Evolutionary conservation across 2,888 invertebrate genomes (phyloP), one percentile per base, ranked within the genome.

Genomic region (Plagodis dolabraria): DNA sequence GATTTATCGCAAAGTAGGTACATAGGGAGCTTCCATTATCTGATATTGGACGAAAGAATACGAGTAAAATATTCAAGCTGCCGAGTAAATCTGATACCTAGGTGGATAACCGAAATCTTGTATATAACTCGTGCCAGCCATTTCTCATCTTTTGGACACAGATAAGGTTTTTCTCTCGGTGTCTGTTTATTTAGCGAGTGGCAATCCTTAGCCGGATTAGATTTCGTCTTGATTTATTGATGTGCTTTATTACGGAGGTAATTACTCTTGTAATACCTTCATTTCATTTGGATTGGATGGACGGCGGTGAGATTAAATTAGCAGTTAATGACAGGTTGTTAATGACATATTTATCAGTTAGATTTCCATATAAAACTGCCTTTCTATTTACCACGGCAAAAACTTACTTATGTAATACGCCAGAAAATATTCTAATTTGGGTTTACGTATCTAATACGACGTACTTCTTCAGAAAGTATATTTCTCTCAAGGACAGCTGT

Each of bases 81-180:
- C 47, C 10, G 50, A 45, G 47, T 54, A 40, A 46, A 55, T 40
- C 45, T 57, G 48, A 38, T 43, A 48, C 51, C 54, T 48, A 44
- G 51, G 10, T 43, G 51, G 53, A 53, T 51, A 55, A 42, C 57
- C 58, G 47, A 59, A 53, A 63, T 53, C 63, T 50, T 43, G 53
- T 50, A 63, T 53, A 57, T 62, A 48, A 48, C 52, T 46, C 45
- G 22, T 42, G 58, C 51, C 56, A 46, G 59, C 22, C 50, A 35
- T 57, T 54, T 53, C 53, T 56, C 63, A 63, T 62, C 43, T 53
- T 54, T 48, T 50, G 54, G 47, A 52, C 47, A 46, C 58, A 47
- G 47, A 46, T 53, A 53, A 53, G 45, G 33, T 53, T 46, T 55
- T 60, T 51, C 43, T 49, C 47, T 55, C 50, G 43, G 49, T 50